A percentile compares a stretch with the other conserved stretches of the same genome.
Conservation (phyloP, 2,888 invertebrate genomes). For the Dasysyrphus tricinctus region DNA sequence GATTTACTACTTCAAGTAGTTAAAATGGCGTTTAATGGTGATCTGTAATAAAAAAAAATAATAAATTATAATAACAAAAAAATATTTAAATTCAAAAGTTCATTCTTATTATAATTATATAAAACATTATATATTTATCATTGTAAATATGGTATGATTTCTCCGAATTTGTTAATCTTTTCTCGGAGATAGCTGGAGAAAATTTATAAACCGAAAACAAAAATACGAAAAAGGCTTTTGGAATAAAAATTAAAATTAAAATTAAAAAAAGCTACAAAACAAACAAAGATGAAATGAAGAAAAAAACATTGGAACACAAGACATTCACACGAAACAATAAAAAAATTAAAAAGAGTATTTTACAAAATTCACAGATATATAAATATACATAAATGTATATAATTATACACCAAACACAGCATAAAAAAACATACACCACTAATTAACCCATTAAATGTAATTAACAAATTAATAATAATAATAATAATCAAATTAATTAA, state of each 20-base stretch:
- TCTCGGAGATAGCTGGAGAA: constrained; percentile 63
- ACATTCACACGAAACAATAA: constrained; percentile 82
- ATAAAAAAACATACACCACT: constrained; percentile 64
- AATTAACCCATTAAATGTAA: constrained; percentile 72
- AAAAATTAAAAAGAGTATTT: constrained; percentile 75
- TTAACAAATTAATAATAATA: constrained; percentile 70
- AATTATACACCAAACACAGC: constrained; percentile 60
- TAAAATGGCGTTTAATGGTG: constrained; percentile 67
- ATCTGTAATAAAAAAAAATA: constrained; percentile 61
- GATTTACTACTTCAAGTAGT: constrained; percentile 71
- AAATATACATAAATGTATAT: constrained; percentile 75
- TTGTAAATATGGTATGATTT: constrained; percentile 72
- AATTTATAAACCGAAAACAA: constrained; percentile 39
- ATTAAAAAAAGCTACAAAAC: constrained; percentile 10
- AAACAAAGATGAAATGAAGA: constrained; percentile 14
- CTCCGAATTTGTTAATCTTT: constrained; percentile 72
- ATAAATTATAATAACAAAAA: constrained; percentile 27
- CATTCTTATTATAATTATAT: constrained; percentile 65
- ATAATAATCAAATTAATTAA: constrained; percentile 54
- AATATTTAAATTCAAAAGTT: constrained; percentile 58
- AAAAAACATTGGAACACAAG: constrained; percentile 67
- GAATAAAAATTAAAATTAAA: constrained; percentile 9
- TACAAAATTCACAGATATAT: constrained; percentile 76
- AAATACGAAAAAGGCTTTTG: constrained; percentile 46
- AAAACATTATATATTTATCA: constrained; percentile 57